A percentile compares a stretch with the other conserved stretches of the same genome.
Evolutionary conservation across 2,888 invertebrate species (phyloP).

Genomic region (Rhopalosiphum nymphaeae): DNA sequence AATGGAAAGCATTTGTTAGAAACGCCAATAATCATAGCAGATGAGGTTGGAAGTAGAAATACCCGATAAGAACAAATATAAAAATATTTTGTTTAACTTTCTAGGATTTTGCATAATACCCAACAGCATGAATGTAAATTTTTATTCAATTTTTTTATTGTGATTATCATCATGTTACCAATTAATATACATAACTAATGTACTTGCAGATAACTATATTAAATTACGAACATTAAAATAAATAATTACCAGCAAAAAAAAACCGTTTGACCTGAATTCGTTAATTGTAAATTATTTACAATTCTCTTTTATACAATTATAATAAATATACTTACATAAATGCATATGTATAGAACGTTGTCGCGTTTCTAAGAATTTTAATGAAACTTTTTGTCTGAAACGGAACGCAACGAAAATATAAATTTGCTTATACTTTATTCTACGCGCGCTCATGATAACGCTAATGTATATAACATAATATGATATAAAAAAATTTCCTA

Average conservation of each 20-base stretch:
- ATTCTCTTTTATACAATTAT: background rate
- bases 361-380: slow-evolving; percentile 8
- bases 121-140: background rate
- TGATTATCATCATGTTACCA: background rate
- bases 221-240: background rate
- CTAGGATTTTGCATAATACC: background rate
- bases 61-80: background rate
- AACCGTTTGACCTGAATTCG: background rate
- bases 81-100: background rate
- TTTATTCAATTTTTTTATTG: background rate
- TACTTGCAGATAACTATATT: background rate
- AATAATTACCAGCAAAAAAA: background rate
- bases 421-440: slow-evolving; percentile 26
- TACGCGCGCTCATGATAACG: background rate
- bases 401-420: background rate
- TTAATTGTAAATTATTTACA: slow-evolving; percentile 21
- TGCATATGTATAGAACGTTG: background rate
- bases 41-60: background rate
- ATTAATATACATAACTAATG: background rate
- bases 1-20: too few relatives aligned
- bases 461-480: background rate
- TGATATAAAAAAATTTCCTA: background rate
- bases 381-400: slow-evolving; percentile 29
- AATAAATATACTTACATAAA: background rate
- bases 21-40: too few relatives aligned